A percentile compares a stretch with the other conserved stretches of the same genome.
These are phyloP conservation scores for Cyrtodaria siliqua DNA, from an alignment of 2,888 invertebrate genomes.

Conservation along the genomic window DNA sequence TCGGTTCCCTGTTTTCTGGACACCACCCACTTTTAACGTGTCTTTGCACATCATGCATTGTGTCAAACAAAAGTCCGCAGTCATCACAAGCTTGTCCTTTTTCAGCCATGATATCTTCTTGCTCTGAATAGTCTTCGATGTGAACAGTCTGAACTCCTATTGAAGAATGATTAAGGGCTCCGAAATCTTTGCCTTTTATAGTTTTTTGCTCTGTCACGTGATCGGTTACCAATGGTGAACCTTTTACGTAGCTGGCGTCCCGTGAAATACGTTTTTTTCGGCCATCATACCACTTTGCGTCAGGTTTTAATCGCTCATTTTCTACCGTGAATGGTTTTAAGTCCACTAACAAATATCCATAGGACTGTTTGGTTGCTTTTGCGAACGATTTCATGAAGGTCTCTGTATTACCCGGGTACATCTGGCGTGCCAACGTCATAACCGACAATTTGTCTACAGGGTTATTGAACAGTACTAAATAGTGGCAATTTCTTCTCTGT, in stretches of 20 bases:
- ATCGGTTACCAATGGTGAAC: background rate
- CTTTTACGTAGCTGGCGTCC: background rate
- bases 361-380: slow-evolving; percentile 11
- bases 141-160: slow-evolving; percentile 25
- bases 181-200: slow-evolving; percentile 9
- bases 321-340: slow-evolving; percentile 21
- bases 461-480: slow-evolving; percentile 45
- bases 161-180: slow-evolving; percentile 11
- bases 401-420: slow-evolving; percentile 36
- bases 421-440: slow-evolving; percentile 44
- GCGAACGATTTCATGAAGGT: slow-evolving; percentile 5
- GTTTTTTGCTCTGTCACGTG: slow-evolving; percentile 8
- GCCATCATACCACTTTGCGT: too few relatives aligned
- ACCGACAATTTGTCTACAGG: slow-evolving; percentile 37
- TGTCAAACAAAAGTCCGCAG: slow-evolving; percentile 21
- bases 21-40: slow-evolving; percentile 32
- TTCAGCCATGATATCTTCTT: slow-evolving; percentile 15
- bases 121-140: slow-evolving; percentile 6
- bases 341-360: slow-evolving; percentile 20
- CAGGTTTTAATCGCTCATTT: slow-evolving; percentile 9
- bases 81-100: slow-evolving; percentile 21
- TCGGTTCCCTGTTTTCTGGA: slow-evolving; percentile 14
- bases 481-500: slow-evolving; percentile 51
- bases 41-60: slow-evolving; percentile 21
- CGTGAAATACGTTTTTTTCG: too few relatives aligned